Evolutionary conservation across 2,888 invertebrate genomes (phyloP).

Genomic region (Ormyrus thymus): DNA sequence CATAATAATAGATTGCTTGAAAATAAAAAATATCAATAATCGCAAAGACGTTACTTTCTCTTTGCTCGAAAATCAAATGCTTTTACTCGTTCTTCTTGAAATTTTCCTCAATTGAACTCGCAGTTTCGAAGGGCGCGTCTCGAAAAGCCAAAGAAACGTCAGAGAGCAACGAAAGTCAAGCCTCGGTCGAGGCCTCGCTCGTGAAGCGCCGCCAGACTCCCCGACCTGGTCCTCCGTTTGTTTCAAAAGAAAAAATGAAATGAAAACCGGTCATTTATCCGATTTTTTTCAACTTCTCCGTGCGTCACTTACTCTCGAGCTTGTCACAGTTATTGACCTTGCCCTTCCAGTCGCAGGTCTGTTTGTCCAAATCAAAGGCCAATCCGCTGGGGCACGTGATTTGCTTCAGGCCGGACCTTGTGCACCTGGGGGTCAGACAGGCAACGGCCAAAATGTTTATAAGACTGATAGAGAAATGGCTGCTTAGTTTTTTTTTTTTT

Average conservation of each 20-base stretch:
- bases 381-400: conserved; percentile 97
- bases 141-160: conserved; percentile 1
- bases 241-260: not conserved
- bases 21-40: no score
- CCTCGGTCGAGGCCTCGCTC: conserved; percentile 7
- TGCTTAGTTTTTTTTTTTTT: no score
- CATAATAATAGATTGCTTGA: no score
- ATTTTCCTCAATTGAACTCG: no score
- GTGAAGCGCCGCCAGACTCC: conserved; percentile 3
- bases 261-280: not conserved
- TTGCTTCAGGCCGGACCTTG: conserved; percentile 96
- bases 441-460: conserved; percentile 72
- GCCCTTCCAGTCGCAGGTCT: conserved; percentile 99
- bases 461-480: conserved; percentile 60
- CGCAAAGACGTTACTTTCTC: no score
- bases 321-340: conserved; percentile 97
- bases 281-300: conserved; percentile 59
- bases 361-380: conserved; percentile 98
- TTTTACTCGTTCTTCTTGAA: no score
- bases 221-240: not conserved
- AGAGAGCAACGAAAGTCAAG: not conserved
- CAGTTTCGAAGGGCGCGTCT: no score
- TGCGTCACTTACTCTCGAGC: conserved; percentile 93
- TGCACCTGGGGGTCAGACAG: conserved; percentile 85
- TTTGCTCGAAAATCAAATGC: no score